Base-by-base conservation (phyloP, 2,888 invertebrate genomes). In the Nasonovia ribisnigri region DNA sequence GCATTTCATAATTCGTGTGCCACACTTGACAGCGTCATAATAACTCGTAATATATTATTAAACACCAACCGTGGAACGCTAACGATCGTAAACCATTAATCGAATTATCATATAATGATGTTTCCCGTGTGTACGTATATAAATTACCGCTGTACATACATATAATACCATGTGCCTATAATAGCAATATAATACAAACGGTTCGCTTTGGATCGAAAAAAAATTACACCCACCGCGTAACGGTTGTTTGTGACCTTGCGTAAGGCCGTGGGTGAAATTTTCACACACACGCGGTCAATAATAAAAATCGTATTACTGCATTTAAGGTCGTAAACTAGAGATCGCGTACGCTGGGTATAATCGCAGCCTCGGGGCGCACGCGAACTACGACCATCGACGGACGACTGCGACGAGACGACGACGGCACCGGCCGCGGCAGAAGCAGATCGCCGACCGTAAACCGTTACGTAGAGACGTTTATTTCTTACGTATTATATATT, bases 221-320 rank as follows among this genome's bases (percentile, higher is more conserved):
- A 42, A 84, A 54, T 84, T 84, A 91, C 84, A 51, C 42, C 77
- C 48, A 36, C 42, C 51, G 29, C 5, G 51, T 91, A 91, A 91
- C 84, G 91, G 90, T 43, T 51, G 6, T 84, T 84, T 91, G 24
- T 91, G 91, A 91, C 91, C 91, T 91, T 91, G 91, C 51, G 77
- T 91, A 84, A 91, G 91, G 91, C 42, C 91, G 84, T 91, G 84
- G 91, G 91, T 91, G 91, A 91, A 91, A 91, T 91, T 91, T 91
- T 84, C 84, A 84, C 84, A 42, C 84, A 42, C 36, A 51, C 11
- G 8, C 90, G 77, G 42, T 42, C 51, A 84, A 91, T 91, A 84
- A 84, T 91, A 91, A 84, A 84, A 91, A 42, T 91, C 84, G 42
- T 84, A 84, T 91, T 84, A 91, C 29, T 51, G 51, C 91, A 26